Percentiles rank a stretch among this genome's conserved stretches.
These are phyloP conservation scores for Gymnoscelis rufifasciata DNA, from an alignment of 2,888 invertebrate species.

Conservation along the genomic window DNA sequence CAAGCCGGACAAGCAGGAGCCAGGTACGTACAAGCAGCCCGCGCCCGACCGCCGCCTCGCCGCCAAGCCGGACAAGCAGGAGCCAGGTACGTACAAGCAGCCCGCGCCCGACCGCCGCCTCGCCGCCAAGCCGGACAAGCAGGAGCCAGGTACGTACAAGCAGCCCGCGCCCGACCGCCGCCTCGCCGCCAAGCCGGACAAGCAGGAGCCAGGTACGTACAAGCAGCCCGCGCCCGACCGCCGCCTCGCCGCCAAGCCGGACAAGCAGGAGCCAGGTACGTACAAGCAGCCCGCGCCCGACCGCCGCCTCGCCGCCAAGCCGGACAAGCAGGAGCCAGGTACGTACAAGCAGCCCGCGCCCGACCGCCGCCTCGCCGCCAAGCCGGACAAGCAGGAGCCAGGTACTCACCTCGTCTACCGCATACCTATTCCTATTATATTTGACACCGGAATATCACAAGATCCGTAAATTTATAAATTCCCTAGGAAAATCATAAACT, in stretches of 20 bases:
- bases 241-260: conserved; percentile 43
- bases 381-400: conserved; percentile 55
- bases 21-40: conserved; percentile 63
- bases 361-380: conserved; percentile 42
- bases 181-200: conserved; percentile 47
- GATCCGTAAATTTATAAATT: too few relatives aligned
- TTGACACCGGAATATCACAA: too few relatives aligned
- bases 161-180: conserved; percentile 38
- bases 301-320: conserved; percentile 41
- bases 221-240: conserved; percentile 34
- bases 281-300: conserved; percentile 33
- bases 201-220: conserved; percentile 56
- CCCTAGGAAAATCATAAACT: too few relatives aligned
- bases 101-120: conserved; percentile 38
- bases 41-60: conserved; percentile 38
- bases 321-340: conserved; percentile 62
- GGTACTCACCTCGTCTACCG: too few relatives aligned
- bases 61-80: conserved; percentile 51
- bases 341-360: conserved; percentile 28
- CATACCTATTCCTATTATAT: too few relatives aligned
- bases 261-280: conserved; percentile 60
- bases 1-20: conserved; percentile 55
- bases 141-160: conserved; percentile 53
- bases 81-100: conserved; percentile 61
- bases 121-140: conserved; percentile 49